Evolutionary conservation across 2,113 vertebrate genomes (phyloP), one percentile per base, ranked within the genome.

Genomic region (Ivindomyrus marchei): DNA sequence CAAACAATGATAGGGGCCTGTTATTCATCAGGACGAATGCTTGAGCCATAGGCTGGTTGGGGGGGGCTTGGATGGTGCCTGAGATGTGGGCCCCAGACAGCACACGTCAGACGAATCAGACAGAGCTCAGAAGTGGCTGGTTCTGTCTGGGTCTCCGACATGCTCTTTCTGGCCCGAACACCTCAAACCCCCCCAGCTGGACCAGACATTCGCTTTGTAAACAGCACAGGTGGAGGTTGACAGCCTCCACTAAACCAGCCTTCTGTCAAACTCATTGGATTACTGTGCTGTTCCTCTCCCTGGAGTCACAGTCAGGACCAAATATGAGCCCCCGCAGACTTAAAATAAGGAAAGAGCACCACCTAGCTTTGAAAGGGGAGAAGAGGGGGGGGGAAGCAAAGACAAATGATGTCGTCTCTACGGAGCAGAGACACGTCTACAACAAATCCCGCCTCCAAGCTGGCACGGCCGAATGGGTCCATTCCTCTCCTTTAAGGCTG

Each of bases 151-250:
- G 15, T 39, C 27, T 70, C 66, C 1, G 31, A 77, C 70, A 39
- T 77, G 27, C 31, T 77, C 70, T 77, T 39, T 77, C 36, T 87
- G 90, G 90, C 90, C 77, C 80, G 21, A 39, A 24, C 83, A 53
- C 15, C 42, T 50, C 39, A 80, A 19, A 84, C 91, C 89, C 89
- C 89, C 10, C 88, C 90, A 91, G 91, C 91, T 86, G 87, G 92
- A 92, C 80, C 83, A 85, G 42, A 45, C 91, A 89, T 88, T 92
- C 91, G 90, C 90, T 87, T 39, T 90, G 83, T 90, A 93, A 94
- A 93, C 92, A 93, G 85, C 2, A 92, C 85, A 94, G 92, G 93
- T 94, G 93, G 93, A 90, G 74, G 70, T 89, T 94, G 92, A 95
- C 91, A 39, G 46, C 91, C 95, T 94, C 94, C 94, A 95, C 92